Conservation (phyloP, 2,113 vertebrate species). For the Limnothrissa miodon region DNA sequence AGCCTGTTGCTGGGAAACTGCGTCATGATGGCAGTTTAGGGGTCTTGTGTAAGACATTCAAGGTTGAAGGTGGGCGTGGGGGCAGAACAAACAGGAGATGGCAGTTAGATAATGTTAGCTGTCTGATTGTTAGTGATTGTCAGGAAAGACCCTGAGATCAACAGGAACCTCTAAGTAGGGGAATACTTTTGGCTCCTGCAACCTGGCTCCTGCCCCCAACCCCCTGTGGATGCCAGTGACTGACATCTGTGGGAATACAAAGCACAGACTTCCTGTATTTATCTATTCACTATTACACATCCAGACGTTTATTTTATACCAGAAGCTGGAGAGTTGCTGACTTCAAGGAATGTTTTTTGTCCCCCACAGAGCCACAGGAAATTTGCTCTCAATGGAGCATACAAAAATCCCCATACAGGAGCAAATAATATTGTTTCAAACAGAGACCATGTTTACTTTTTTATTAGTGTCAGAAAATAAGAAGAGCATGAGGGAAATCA, state of each 20-base stretch:
- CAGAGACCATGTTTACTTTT: not conserved
- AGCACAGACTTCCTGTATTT: slow-evolving; percentile 37
- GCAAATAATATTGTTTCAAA: not conserved
- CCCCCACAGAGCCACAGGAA: not conserved
- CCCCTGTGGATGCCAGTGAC: too few species aligned
- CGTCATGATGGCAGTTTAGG: not conserved
- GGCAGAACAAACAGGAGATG: not conserved
- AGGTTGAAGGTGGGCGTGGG: not conserved
- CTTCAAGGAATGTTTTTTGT: not conserved
- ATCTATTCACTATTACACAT: slow-evolving; percentile 22
- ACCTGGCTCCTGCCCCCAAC: not conserved
- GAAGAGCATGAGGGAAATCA: not conserved
- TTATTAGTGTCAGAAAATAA: not conserved
- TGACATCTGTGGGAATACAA: slow-evolving; percentile 21
- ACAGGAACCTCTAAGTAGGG: slow-evolving; percentile 2
- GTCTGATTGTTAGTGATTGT: slow-evolving; percentile 17
- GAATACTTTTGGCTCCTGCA: not conserved
- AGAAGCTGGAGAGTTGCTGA: slow-evolving; percentile 5
- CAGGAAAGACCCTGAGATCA: not conserved
- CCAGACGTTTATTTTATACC: slow-evolving; percentile 27
- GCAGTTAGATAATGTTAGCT: not conserved
- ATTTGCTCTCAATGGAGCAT: not conserved
- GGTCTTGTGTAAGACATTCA: not conserved
- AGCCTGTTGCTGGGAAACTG: not conserved
- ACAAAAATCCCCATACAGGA: not conserved